Base-by-base conservation (phyloP, 2,113 vertebrate genomes). In the Corynorhinus townsendii region DNA sequence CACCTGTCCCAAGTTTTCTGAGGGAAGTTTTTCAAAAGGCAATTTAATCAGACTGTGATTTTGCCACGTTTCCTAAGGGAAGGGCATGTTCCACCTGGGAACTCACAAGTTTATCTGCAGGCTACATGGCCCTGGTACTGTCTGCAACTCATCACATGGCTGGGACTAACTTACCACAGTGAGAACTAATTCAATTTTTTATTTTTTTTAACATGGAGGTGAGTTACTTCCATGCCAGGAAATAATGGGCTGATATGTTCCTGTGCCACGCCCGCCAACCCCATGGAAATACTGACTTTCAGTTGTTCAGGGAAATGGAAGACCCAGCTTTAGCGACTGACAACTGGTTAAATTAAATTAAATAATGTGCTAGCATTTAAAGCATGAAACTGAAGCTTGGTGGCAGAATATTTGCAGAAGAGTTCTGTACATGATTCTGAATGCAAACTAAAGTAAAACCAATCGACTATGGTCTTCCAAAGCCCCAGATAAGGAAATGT, bases 381-480 rank as follows among this genome's bases (percentile, higher is more conserved):
- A 87, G 40, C 24, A 16, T 54, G 86, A 45, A 86, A 45, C 26
- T 64, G 28, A 89, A 72, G n/a, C 9, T 33, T 15, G 7, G 73
- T 68, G 68, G 68, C 28, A 94, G 85, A 75, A n/a, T 47, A 81
- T 33, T 16, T 72, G 72, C 28, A n/a, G 3, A 12, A 76, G n/a
- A 26, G 40, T 26, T 40, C 22, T 83, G 5, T 35, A 45, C 7
- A 28, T 12, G 11, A 54, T 35, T 82, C 12, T 45, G 64, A 88
- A 62, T 24, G 28, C 45, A 95, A 93, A 86, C 7, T 69, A 19
- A 95, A 92, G 72, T 90, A 91, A 89, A 92, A 71, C 28, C 15
- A 52, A 17, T 62, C 1, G 4, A 26, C 38, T 73, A 22, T 0
- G 5, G 71, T 66, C 72, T 95, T 83, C 38, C 49, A 52, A 91